These are phyloP conservation scores for Paramormyrops kingsleyae DNA, from an alignment of 2,113 vertebrate genomes.

Conservation along the genomic window DNA sequence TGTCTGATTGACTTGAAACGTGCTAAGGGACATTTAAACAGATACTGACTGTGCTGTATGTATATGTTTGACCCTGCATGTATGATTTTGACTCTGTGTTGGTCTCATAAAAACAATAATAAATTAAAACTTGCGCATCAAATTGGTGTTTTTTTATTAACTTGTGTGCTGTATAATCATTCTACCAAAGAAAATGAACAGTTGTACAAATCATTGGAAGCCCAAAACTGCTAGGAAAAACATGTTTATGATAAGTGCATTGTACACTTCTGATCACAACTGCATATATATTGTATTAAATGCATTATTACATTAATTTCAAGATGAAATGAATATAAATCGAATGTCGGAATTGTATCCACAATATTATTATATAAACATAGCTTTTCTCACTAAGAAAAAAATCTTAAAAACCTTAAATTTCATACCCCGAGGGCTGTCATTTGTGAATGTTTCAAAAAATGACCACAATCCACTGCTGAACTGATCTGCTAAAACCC, in stretches of 20 bases:
- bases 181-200: background rate
- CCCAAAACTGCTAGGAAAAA: background rate
- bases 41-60: background rate
- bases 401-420: background rate
- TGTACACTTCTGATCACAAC: background rate
- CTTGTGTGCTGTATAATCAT: background rate
- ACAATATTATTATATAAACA: background rate
- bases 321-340: background rate
- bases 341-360: background rate
- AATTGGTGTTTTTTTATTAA: background rate
- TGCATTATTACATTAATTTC: background rate
- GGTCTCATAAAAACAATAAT: background rate
- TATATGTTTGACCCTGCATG: background rate
- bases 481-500: background rate
- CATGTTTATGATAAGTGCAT: background rate
- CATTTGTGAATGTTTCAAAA: background rate
- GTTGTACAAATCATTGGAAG: background rate
- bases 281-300: background rate
- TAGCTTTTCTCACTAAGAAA: background rate
- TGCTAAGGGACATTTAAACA: background rate
- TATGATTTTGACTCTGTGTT: background rate
- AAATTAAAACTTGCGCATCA: background rate
- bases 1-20: background rate
- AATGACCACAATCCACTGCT: background rate
- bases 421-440: background rate